Conservation (phyloP, 2,797 vertebrate genomes). For the Syndactyla subalaris region DNA sequence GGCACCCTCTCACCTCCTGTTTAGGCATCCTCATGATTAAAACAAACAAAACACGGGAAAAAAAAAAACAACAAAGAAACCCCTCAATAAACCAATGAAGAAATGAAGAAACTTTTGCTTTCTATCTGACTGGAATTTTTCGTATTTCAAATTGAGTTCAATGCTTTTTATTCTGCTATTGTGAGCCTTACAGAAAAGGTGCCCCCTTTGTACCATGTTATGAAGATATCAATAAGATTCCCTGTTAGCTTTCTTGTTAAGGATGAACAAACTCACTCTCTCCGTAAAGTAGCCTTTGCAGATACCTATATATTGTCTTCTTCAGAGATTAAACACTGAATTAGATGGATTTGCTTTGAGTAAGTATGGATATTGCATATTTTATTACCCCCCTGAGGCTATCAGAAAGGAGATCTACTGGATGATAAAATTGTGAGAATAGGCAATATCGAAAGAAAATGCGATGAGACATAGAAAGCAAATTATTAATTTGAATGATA, state of each 20-base stretch:
- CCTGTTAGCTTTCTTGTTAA: neutral
- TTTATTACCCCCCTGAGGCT: neutral
- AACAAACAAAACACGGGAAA: neutral
- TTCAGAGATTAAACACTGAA: neutral
- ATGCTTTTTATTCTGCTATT: neutral
- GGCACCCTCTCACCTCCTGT: neutral
- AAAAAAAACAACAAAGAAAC: neutral
- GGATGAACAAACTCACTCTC: neutral
- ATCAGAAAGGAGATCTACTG: neutral
- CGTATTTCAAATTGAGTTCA: neutral
- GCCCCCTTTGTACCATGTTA: neutral
- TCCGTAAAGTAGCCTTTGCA: neutral
- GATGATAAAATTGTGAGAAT: neutral
- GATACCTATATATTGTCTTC: neutral
- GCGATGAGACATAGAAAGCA: neutral
- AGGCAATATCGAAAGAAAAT: neutral
- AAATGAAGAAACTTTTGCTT: neutral
- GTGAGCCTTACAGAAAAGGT: neutral
- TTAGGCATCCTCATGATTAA: neutral
- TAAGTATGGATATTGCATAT: neutral
- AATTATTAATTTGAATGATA: neutral
- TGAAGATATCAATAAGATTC: neutral
- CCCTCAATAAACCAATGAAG: neutral
- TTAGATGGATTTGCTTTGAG: neutral
- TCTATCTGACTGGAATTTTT: neutral